phyloP scores from a whole-genome alignment of 2,888 invertebrate genomes.

The Candidula unifasciata region DNA sequence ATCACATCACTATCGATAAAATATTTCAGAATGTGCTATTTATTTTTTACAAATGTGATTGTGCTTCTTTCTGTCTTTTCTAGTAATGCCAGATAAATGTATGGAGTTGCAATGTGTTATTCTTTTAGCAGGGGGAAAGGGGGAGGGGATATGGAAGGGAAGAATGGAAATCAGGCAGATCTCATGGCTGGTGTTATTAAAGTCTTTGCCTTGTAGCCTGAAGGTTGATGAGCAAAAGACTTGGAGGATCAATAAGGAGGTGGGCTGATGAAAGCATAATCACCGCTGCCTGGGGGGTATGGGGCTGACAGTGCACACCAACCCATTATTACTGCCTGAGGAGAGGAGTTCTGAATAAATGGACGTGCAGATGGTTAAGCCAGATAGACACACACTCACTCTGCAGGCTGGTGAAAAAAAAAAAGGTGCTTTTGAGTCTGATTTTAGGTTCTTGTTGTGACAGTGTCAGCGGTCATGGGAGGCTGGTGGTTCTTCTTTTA shows the following conservation, averaged over 20 bases:
- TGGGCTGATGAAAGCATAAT: slow-evolving; percentile 58
- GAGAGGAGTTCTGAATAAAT: slow-evolving; percentile 20
- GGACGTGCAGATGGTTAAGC: slow-evolving; percentile 25
- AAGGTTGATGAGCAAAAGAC: slow-evolving; percentile 31
- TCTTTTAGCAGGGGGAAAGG: neutral
- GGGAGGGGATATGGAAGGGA: neutral
- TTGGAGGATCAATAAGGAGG: slow-evolving; percentile 26
- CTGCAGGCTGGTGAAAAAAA: neutral
- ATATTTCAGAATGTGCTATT: no score
- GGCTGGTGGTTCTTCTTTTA: no score
- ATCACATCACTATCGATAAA: no score
- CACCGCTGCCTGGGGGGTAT: slow-evolving; percentile 50
- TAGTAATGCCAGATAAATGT: no score
- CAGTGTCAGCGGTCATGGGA: no score
- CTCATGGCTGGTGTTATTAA: slow-evolving; percentile 33
- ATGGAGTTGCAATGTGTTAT: neutral
- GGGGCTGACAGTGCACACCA: slow-evolving; percentile 38
- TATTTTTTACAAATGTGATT: no score
- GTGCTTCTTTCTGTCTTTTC: no score
- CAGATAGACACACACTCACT: slow-evolving; percentile 29
- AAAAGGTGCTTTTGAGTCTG: neutral
- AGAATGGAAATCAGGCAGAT: slow-evolving; percentile 25
- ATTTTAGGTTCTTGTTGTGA: no score
- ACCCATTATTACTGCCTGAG: slow-evolving; percentile 38
- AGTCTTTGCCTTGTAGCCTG: slow-evolving; percentile 33